Conservation (phyloP, 2,113 vertebrate species). For the Acrocephalus arundinaceus region DNA sequence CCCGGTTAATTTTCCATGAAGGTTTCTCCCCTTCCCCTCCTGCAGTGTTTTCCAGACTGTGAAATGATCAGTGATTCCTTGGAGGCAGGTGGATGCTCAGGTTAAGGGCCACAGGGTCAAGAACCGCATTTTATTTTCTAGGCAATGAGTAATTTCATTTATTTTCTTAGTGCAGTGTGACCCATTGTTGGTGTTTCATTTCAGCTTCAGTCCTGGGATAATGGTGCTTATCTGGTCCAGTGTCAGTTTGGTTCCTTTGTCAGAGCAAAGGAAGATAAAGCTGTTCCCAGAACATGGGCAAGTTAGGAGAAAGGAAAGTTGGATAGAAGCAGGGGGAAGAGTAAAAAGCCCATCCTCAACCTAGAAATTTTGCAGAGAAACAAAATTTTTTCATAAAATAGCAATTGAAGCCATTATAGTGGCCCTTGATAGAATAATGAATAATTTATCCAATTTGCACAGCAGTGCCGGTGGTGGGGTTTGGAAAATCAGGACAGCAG, state of each 20-base stretch:
- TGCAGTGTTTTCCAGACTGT: neutral
- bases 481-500: neutral
- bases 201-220: neutral
- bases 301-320: neutral
- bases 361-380: neutral
- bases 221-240: neutral
- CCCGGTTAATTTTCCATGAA: constrained; percentile 37
- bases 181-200: neutral
- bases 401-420: neutral
- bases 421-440: neutral
- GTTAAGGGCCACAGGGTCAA: neutral
- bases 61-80: neutral
- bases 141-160: neutral
- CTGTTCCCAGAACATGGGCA: neutral
- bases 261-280: neutral
- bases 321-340: neutral
- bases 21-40: neutral
- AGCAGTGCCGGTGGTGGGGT: neutral
- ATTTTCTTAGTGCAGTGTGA: neutral
- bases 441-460: neutral
- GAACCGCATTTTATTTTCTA: neutral
- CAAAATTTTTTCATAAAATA: neutral
- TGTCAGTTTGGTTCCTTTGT: neutral
- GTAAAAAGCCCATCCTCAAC: neutral
- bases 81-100: neutral